Base-by-base conservation (phyloP, 2,888 invertebrate species). In the Melipona bicolor region DNA sequence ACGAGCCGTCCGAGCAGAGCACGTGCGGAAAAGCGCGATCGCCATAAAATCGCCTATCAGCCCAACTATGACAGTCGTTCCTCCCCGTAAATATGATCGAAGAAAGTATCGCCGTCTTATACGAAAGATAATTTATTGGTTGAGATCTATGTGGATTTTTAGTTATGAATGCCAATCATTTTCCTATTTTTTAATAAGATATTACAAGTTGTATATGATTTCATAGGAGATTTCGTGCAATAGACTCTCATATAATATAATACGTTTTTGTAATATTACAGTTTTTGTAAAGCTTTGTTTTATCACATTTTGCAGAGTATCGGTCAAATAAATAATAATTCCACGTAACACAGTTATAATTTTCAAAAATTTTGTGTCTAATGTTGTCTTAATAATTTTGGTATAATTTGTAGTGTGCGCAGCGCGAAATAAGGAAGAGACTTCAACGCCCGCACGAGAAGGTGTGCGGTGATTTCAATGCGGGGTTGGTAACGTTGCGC, bases 11-110 rank as follows among this genome's bases (percentile, higher is more conserved):
- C 67, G 43, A 13, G 1, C 9, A 52, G 3, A 69, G 54, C 83
- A 82, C 74, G 83, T 65, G 83, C 83, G 83, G 83, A 83, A 81
- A 83, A 83, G 62, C 75, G 59, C 50, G 62, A 56, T 56, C 73
- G 49, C 54, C 59, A 52, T 79, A 78, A 87, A 87, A 84, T 43
- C 73, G 64, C 32, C 71, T 67, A 61, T 79, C 77, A 27, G 78
- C 75, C 64, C 78, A 82, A 85, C 54, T 87, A 68, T 87, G 85
- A 50, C 78, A 84, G 73, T 79, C 69, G 61, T 27, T 56, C 43
- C 72, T 49, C 9, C 67, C 81, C 76, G 64, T 81, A 80, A 84
- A 80, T 56, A 73, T 80, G 78, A 87, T 81, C 77, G 71, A 78
- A 52, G 68, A 80, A 84, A 84, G 43, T 67, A 36, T 72, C 19